Percentiles rank a stretch among this genome's conserved stretches.
Conservation (phyloP, 2,797 vertebrate species). For the Tachyglossus aculeatus region DNA sequence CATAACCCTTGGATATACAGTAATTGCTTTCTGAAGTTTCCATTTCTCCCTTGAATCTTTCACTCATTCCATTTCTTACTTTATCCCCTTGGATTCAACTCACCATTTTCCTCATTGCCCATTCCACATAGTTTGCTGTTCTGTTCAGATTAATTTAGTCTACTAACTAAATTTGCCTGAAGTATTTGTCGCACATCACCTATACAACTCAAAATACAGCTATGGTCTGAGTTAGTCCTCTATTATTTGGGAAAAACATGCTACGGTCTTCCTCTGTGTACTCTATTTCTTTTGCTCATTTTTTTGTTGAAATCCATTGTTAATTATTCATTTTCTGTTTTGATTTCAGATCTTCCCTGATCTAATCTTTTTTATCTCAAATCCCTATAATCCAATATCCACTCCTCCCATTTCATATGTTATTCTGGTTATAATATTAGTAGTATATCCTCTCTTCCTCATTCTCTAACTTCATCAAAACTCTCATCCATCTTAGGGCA, state of each 20-base stretch:
- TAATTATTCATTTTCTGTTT: conserved; percentile 61
- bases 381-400: not conserved
- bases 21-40: conserved; percentile 72
- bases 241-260: conserved; percentile 44
- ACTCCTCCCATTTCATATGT: conserved; percentile 22
- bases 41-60: conserved; percentile 54
- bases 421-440: conserved; percentile 18
- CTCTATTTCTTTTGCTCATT: conserved; percentile 51
- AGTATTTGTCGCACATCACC: conserved; percentile 53
- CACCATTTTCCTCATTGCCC: conserved; percentile 53
- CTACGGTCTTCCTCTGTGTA: not conserved
- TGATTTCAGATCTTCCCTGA: conserved; percentile 55
- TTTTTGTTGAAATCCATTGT: too few species aligned
- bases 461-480: conserved; percentile 34
- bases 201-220: conserved; percentile 52
- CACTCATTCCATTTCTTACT: conserved; percentile 42
- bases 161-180: conserved; percentile 69
- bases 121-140: conserved; percentile 53
- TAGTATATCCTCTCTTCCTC: conserved; percentile 12
- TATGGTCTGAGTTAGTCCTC: conserved; percentile 32
- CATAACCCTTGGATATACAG: conserved; percentile 56
- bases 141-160: conserved; percentile 57
- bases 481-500: conserved; percentile 18
- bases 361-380: conserved; percentile 45
- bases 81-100: conserved; percentile 64